phyloP scores from a whole-genome alignment of 2,888 invertebrate genomes.

The Agrochola lota region DNA sequence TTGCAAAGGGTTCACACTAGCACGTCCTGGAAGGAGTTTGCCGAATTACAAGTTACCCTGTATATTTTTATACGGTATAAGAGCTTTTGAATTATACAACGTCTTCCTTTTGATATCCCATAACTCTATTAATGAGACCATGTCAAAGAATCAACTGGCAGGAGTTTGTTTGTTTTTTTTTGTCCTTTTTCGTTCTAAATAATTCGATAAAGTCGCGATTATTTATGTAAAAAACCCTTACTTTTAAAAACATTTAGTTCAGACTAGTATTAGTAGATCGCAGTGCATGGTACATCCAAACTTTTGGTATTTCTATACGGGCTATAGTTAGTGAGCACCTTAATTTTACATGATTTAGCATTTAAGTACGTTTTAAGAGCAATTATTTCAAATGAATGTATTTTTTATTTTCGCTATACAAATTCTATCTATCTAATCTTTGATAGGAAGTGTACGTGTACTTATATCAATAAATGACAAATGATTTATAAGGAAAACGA shows the following conservation, averaged over 20 bases:
- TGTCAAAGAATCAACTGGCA: no score
- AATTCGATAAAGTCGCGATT: no score
- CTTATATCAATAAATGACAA: conserved; percentile 31
- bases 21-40: no score
- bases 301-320: conserved; percentile 14
- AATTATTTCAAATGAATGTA: background rate
- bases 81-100: no score
- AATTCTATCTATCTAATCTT: conserved; percentile 39
- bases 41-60: background rate
- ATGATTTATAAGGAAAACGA: conserved; percentile 30
- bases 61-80: background rate
- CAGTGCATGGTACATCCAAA: conserved; percentile 27
- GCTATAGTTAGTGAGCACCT: conserved; percentile 18
- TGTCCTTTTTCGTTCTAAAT: no score
- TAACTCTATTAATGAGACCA: no score
- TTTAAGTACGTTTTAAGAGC: conserved; percentile 1
- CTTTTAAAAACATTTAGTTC: no score
- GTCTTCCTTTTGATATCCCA: no score
- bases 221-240: no score
- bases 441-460: conserved; percentile 32
- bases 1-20: no score
- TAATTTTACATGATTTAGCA: conserved; percentile 22
- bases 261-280: background rate
- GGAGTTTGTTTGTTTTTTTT: no score
- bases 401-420: background rate